Evolutionary conservation across 2,113 vertebrate genomes (phyloP), one percentile per base, ranked within the genome.

Genomic region (Anolis sagrei): DNA sequence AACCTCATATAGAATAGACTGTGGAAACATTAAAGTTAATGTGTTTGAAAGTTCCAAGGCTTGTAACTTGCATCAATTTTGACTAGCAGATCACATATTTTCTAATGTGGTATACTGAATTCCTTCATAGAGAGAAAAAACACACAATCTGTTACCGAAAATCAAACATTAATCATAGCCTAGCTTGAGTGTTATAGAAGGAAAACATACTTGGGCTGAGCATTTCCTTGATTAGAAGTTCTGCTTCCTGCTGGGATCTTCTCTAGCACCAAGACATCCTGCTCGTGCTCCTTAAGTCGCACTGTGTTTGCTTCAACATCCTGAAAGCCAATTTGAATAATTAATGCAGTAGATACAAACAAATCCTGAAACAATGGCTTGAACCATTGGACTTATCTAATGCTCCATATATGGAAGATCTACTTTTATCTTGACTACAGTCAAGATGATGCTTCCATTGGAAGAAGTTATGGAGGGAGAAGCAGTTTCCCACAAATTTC

Each of bases 281-380:
- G 98, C 93, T 98, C 97, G 21, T 99, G 99, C 93, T 99, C 99
- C 95, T 99, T 99, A 87, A 99, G 96, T 94, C 99, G 98, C 84
- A 99, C 98, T n/a, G 98, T 99, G 95, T 99, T 99, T 86, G 99
- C 99, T 94, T 99, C 98, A 87, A 99, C 98, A 85, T 99, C 99
- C 98, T 99, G 92, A 83, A 96, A 94, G 91, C 95, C 91, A 82
- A 96, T 87, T 93, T 74, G 34, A 78, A 78, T 21, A 61, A 70
- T 58, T 74, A 70, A 79, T 8, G 4, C 19, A 19, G 32, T 58
- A 25, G 34, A 61, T 39, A 21, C 2, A 39, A 64, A 64, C 58
- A 78, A 78, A 39, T 68, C 66, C 34, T 44, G 21, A 72, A 61
- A 85, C 27, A 32, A 9, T 66, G 14, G 58, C 34, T 8, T 78